Evolutionary conservation across 2,113 vertebrate species (phyloP).

Genomic region (Prionailurus viverrinus): DNA sequence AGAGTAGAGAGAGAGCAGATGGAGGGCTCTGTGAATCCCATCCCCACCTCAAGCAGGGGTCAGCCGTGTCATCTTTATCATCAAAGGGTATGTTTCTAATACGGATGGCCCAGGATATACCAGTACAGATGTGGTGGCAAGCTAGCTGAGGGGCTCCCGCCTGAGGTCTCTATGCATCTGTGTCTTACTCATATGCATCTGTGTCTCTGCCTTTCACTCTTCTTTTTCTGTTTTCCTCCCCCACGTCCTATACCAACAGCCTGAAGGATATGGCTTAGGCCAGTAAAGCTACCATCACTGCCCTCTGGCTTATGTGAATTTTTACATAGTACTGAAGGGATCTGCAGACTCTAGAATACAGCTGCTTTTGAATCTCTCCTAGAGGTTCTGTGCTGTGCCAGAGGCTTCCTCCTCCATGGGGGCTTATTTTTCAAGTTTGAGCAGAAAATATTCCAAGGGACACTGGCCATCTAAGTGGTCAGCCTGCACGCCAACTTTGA

Average conservation of each 20-base stretch:
- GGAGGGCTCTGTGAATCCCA: not conserved
- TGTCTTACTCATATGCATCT: not conserved
- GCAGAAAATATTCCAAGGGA: constrained; percentile 27
- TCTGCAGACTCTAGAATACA: not conserved
- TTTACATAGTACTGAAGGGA: not conserved
- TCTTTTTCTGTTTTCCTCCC: not conserved
- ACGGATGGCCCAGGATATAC: not conserved
- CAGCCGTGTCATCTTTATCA: not conserved
- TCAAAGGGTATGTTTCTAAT: not conserved
- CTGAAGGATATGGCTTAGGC: not conserved
- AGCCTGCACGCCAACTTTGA: not conserved
- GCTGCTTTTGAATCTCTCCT: not conserved
- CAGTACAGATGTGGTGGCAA: not conserved
- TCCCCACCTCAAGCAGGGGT: not conserved
- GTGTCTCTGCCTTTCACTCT: not conserved
- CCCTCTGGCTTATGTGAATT: not conserved
- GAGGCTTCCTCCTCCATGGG: not conserved
- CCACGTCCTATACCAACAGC: not conserved
- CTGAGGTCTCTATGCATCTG: not conserved
- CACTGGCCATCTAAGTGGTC: not conserved
- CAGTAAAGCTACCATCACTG: not conserved
- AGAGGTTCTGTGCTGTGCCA: not conserved
- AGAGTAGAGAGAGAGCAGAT: not conserved
- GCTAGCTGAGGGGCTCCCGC: not conserved
- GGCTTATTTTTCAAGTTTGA: constrained; percentile 30